Evolutionary conservation across 53 echinoderm and acorn worm species (phyloP).

Genomic region (Echinometra lucunter): DNA sequence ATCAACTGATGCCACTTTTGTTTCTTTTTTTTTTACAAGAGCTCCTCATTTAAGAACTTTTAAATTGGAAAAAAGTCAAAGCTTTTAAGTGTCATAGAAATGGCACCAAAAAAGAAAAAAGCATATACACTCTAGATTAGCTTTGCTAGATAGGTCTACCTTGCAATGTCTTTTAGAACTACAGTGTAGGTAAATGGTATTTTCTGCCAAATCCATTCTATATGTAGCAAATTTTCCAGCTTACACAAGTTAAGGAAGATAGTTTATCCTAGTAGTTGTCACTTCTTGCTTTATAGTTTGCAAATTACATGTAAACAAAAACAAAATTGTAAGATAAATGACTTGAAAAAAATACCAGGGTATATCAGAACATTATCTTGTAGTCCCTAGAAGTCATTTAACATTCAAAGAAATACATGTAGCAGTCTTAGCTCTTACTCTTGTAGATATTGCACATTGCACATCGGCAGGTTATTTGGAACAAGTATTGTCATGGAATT

Average conservation of each 20-base stretch:
- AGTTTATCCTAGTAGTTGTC: too few species aligned
- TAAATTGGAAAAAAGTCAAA: neutral
- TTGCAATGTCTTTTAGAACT: neutral
- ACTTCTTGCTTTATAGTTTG: neutral
- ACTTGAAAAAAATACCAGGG: neutral
- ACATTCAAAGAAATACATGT: neutral
- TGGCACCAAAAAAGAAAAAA: neutral
- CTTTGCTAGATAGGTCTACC: neutral
- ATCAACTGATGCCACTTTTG: too few species aligned
- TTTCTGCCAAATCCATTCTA: neutral
- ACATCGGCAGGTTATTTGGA: neutral
- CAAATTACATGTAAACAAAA: neutral
- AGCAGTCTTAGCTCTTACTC: neutral
- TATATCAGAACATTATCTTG: too few species aligned
- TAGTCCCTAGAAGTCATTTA: too few species aligned
- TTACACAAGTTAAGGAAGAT: too few species aligned
- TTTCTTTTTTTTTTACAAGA: too few species aligned
- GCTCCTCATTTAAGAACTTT: neutral
- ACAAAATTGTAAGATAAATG: neutral
- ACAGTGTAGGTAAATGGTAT: neutral
- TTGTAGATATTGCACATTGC: conserved; percentile 5
- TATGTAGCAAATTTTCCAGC: too few species aligned
- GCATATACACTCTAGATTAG: neutral
- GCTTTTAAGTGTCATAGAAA: neutral
- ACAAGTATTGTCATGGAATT: neutral